These are phyloP conservation scores for Pachyramphus minor DNA, from an alignment of 2,113 vertebrate genomes.

Conservation along the genomic window DNA sequence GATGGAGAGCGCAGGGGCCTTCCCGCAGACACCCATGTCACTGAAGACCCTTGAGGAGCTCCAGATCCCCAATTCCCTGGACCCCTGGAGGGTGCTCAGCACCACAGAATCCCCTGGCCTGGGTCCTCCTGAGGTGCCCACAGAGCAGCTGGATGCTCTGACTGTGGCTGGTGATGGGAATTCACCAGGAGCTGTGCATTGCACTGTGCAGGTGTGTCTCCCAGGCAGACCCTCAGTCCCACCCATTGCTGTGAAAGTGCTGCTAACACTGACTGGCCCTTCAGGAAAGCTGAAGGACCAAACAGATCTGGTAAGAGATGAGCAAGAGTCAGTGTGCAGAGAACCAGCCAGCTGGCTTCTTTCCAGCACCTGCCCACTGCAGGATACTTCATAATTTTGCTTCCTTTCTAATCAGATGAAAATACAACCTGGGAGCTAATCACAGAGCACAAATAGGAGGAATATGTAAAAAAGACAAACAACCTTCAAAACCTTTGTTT, in stretches of 20 bases:
- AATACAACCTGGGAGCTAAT: background rate
- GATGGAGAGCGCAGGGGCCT: accelerated
- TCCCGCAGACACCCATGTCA: accelerated
- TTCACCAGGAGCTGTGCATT: accelerated
- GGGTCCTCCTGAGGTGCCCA: background rate
- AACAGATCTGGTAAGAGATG: accelerated
- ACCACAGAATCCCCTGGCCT: accelerated
- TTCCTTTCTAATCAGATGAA: background rate
- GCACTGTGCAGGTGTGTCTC: accelerated
- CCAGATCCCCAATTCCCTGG: background rate
- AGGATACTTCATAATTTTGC: background rate
- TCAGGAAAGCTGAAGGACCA: background rate
- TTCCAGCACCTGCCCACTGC: background rate
- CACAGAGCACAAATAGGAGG: background rate
- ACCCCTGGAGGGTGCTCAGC: accelerated
- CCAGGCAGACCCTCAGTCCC: background rate
- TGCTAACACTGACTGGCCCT: background rate
- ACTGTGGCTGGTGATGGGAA: background rate
- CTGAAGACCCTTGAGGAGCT: background rate
- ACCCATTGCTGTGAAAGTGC: accelerated
- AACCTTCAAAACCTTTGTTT: background rate
- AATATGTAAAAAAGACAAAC: background rate
- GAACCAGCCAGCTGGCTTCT: accelerated
- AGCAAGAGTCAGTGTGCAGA: background rate
- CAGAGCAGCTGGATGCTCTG: accelerated